Conservation (phyloP, 2,888 invertebrate species). For the Noctuana brunneofusca region DNA sequence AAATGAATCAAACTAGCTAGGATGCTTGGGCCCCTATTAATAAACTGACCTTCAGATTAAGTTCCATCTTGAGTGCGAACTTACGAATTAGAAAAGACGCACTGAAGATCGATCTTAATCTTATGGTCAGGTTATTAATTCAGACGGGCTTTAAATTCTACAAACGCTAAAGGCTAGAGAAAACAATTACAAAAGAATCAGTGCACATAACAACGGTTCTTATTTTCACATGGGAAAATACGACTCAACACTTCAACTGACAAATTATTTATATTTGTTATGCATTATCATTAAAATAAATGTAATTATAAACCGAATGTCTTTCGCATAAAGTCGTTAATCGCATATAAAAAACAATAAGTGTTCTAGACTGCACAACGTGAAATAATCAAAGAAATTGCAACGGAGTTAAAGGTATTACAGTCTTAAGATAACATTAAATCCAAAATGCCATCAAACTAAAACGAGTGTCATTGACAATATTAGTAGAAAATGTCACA, state of each 20-base stretch:
- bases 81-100: too few relatives aligned
- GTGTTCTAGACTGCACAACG: constrained; percentile 17
- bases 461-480: constrained; percentile 40
- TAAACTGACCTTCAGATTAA: too few relatives aligned
- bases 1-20: neutral
- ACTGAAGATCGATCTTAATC: too few relatives aligned
- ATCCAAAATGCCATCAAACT: constrained; percentile 39
- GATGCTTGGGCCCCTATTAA: too few relatives aligned
- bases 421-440: constrained; percentile 62
- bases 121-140: too few relatives aligned
- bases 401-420: constrained; percentile 6
- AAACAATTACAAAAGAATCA: constrained; percentile 1
- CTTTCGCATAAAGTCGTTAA: constrained; percentile 26
- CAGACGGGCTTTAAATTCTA: constrained; percentile 4
- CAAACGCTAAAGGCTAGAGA: constrained; percentile 10
- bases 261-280: neutral
- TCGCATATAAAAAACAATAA: constrained; percentile 6
- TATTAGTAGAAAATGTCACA: constrained; percentile 38
- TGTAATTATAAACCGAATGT: constrained; percentile 22
- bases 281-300: constrained; percentile 10
- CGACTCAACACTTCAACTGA: constrained; percentile 9
- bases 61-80: too few relatives aligned
- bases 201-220: neutral
- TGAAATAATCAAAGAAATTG: constrained; percentile 10
- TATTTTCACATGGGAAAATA: neutral